Conservation (phyloP, 2,888 invertebrate species). For the Polydrusus tereticollis region DNA sequence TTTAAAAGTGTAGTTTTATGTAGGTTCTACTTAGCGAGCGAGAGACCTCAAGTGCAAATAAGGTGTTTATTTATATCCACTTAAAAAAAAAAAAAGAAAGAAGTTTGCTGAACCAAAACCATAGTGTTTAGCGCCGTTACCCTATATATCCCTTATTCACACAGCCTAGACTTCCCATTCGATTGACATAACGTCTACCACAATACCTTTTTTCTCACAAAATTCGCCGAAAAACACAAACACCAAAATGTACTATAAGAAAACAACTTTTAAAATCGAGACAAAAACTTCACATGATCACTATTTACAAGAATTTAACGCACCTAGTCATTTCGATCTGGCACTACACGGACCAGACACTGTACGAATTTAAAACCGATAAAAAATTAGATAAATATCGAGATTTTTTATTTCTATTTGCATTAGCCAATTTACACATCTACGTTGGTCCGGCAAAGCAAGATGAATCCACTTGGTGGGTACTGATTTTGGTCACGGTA, state of each 20-base stretch:
- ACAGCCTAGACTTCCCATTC: no score
- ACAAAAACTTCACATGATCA: no score
- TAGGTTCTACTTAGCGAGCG: no score
- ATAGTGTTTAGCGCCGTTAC: no score
- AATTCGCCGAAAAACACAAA: neutral
- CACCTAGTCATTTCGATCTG: neutral
- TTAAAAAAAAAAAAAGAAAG: no score
- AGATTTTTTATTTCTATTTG: slow-evolving; percentile 18
- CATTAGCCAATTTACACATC: slow-evolving; percentile 29
- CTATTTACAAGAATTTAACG: neutral
- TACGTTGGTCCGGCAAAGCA: slow-evolving; percentile 17
- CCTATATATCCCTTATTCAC: no score
- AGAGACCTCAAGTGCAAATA: no score
- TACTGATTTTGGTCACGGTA: slow-evolving; percentile 47
- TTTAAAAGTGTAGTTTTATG: no score
- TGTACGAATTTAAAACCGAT: neutral
- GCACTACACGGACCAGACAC: neutral
- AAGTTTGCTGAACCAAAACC: no score
- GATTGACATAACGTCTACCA: no score
- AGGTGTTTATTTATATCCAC: no score
- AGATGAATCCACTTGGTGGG: slow-evolving; percentile 38
- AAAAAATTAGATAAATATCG: slow-evolving; percentile 29
- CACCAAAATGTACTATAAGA: neutral
- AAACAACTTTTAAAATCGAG: neutral
- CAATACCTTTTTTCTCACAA: neutral